These are phyloP conservation scores for Anguilla anguilla DNA, from an alignment of 2,797 vertebrate species.

Conservation along the genomic window DNA sequence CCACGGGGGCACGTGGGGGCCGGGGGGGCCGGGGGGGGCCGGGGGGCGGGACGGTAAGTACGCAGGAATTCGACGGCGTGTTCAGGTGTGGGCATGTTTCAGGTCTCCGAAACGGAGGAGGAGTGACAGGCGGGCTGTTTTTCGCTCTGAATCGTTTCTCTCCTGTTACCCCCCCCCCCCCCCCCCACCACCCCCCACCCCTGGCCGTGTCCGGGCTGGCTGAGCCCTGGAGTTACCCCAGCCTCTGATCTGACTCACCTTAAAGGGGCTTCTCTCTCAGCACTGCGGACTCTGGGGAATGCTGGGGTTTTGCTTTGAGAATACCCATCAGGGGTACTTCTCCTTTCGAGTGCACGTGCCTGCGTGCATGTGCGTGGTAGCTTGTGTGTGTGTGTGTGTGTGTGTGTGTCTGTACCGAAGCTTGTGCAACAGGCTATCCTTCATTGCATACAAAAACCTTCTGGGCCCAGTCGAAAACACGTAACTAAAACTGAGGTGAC, in stretches of 20 bases:
- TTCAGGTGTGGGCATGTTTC: constrained; percentile 19
- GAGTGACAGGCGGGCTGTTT: neutral
- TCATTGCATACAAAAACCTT: neutral
- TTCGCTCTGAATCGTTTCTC: neutral
- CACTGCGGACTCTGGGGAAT: neutral
- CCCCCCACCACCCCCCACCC: no score
- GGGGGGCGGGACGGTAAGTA: no score
- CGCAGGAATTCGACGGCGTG: constrained; percentile 21
- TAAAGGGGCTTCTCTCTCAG: neutral
- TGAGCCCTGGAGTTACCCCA: neutral
- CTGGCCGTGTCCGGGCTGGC: neutral
- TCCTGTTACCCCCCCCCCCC: neutral
- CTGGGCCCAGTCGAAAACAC: neutral
- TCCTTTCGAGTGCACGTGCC: no score
- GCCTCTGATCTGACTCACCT: neutral
- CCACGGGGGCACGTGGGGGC: neutral
- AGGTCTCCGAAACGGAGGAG: neutral
- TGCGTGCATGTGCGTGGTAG: no score
- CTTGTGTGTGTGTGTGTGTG: neutral
- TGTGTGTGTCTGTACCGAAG: neutral
- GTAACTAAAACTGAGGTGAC: neutral
- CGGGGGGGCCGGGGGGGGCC: neutral
- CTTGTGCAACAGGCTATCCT: neutral
- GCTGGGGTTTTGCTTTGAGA: neutral
- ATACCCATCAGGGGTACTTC: neutral